A percentile compares a stretch with the other conserved stretches of the same genome.
phyloP scores from a whole-genome alignment of 2,113 vertebrate genomes.

The Erpornis zantholeuca region DNA sequence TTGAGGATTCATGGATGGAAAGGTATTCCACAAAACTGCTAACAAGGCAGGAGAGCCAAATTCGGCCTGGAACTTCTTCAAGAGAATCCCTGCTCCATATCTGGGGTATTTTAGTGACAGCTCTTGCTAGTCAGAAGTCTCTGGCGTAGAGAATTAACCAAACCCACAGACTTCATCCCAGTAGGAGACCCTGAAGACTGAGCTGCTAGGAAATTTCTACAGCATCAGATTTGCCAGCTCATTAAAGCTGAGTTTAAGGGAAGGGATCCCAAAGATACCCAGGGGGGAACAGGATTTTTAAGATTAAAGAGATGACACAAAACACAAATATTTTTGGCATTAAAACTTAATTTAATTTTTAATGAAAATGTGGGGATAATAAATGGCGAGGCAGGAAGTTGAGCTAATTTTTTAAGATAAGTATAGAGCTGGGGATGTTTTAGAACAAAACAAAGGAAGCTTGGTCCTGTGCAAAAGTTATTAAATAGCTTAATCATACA shows the following conservation, averaged over 20 bases:
- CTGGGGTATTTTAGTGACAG: not conserved
- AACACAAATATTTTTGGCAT: not conserved
- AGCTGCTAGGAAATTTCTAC: not conserved
- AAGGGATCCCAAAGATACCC: not conserved
- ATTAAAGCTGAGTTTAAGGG: not conserved
- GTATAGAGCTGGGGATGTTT: not conserved
- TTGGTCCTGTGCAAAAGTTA: not conserved
- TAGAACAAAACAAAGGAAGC: not conserved
- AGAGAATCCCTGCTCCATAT: not conserved
- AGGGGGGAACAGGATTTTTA: not conserved
- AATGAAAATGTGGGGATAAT: not conserved
- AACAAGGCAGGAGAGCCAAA: not conserved
- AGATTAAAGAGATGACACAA: not conserved
- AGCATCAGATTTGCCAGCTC: not conserved
- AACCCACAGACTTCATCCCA: not conserved
- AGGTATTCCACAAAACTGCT: not conserved
- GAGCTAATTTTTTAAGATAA: not conserved
- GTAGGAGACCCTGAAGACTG: not conserved
- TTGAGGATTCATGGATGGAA: not conserved
- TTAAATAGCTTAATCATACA: not conserved
- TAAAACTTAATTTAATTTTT: not conserved
- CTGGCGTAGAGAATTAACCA: not conserved
- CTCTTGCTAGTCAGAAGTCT: not conserved
- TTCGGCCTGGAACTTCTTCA: not conserved
- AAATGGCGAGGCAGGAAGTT: not conserved